Percentiles rank a stretch among this genome's conserved stretches.
These are phyloP conservation scores for Heliconius eleuchia DNA, from an alignment of 1,140 invertebrate species.

Conservation along the genomic window DNA sequence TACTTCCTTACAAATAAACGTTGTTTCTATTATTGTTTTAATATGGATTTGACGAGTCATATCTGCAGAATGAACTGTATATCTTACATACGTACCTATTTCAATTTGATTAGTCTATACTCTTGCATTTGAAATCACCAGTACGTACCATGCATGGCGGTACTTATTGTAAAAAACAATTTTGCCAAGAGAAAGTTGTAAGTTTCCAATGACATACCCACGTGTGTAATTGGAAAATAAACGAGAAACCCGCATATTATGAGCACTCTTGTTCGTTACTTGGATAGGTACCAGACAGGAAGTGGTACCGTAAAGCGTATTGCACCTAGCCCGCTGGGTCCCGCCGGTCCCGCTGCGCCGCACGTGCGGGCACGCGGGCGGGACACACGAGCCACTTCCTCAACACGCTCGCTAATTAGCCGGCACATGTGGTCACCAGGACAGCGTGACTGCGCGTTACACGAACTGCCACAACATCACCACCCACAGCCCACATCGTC, in stretches of 20 bases:
- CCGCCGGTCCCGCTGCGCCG: not conserved
- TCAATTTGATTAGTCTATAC: too few species aligned
- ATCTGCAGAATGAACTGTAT: too few species aligned
- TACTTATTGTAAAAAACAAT: not conserved
- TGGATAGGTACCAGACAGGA: not conserved
- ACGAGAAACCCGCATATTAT: conserved; percentile 12
- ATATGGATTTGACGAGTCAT: not conserved
- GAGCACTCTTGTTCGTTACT: not conserved
- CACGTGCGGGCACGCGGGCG: not conserved
- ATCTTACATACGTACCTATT: too few species aligned
- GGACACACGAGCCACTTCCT: conserved; percentile 6
- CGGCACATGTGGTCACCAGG: not conserved
- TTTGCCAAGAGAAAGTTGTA: not conserved
- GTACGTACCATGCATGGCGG: too few species aligned
- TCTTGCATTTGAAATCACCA: too few species aligned
- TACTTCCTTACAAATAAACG: not conserved
- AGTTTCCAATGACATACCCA: too few species aligned
- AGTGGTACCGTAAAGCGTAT: not conserved
- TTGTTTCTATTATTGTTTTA: conserved; percentile 2
- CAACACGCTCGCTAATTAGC: conserved; percentile 5
- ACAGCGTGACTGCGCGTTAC: not conserved
- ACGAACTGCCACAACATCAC: not conserved
- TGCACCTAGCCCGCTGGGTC: conserved; percentile 9
- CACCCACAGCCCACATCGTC: not conserved
- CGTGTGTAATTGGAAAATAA: conserved; percentile 3